Base-by-base conservation (phyloP, 2,797 vertebrate species). In the Oceanodroma leucorhoa region DNA sequence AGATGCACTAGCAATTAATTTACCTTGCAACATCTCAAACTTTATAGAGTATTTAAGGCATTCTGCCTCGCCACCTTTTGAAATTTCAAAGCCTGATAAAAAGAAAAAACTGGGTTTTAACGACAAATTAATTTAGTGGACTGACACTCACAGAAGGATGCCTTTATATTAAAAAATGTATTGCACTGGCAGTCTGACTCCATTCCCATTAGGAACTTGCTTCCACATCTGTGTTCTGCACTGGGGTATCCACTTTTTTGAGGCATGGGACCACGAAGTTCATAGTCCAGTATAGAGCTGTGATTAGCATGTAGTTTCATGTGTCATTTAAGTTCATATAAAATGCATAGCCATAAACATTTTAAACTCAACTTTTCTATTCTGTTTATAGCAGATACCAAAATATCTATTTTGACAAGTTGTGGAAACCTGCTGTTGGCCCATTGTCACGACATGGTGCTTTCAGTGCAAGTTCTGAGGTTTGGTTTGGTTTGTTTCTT, bases 181-280 rank as follows among this genome's bases (percentile, higher is more conserved):
- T 48, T 50, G 27, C 32, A 54, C 22, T 43, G 45, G 53, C 20
- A 80, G 30, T 66, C 45, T 85, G 51, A 73, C 9, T 75, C 38
- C 41, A 26, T 58, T 54, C 14, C 41, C 50, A 43, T 13, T 2
- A 66, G 22, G n/a, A 80, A 51, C 5, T 55, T 54, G 38, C 11
- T 15, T 41, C 34, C 46, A 16, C 1, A 23, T 36, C 61, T 64
- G 29, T 50, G 26, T 30, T 61, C 66, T 82, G 41, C 40, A 40
- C 3, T 5, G 5, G 1, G 3, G 13, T n/a, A 46, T 43, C 26
- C 13, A 16, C n/a, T 46, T 34, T 23, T 66, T 26, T 20, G 12
- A 58, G 9, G 18, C 18, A 21, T 5, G 20, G 55, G 18, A 55
- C 23, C 23, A 71, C 0, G 0, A 41, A 16, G 27, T 64, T 76